Evolutionary conservation across 2,888 invertebrate species (phyloP).

Genomic region (Brassicogethes aeneus): DNA sequence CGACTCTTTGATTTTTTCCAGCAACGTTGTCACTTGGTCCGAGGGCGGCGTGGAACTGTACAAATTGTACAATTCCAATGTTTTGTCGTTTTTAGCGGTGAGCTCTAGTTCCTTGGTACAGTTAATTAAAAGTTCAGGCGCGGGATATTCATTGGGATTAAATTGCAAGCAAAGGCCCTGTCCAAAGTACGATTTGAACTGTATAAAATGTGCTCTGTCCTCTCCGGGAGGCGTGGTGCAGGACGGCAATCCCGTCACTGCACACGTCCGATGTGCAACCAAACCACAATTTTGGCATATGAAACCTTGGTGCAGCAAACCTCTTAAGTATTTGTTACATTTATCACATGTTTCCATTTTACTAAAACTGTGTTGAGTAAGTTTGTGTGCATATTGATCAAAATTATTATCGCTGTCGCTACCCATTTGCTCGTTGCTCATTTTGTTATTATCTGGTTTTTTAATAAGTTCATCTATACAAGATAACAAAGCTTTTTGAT

Average conservation of each 20-base stretch:
- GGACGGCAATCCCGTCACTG: conserved; percentile 52
- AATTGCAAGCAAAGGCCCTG: conserved; percentile 55
- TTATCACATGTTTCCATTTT: conserved; percentile 60
- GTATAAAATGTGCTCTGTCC: conserved; percentile 30
- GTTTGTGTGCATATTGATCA: conserved; percentile 34
- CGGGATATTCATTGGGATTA: conserved; percentile 45
- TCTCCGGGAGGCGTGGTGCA: conserved; percentile 30
- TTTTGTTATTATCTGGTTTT: conserved; percentile 28
- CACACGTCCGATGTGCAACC: conserved; percentile 61
- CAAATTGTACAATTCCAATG: conserved; percentile 55
- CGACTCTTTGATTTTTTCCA: conserved; percentile 44
- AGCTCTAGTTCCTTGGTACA: conserved; percentile 55
- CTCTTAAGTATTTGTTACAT: conserved; percentile 62
- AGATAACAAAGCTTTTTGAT: conserved; percentile 58
- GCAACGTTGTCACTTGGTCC: conserved; percentile 50
- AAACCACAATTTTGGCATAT: conserved; percentile 66
- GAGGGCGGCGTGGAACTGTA: conserved; percentile 54
- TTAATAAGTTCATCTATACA: conserved; percentile 55
- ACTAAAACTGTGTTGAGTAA: conserved; percentile 58
- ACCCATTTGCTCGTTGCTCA: conserved; percentile 21
- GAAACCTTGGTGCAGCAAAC: conserved; percentile 61
- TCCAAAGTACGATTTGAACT: conserved; percentile 48
- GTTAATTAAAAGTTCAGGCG: conserved; percentile 47
- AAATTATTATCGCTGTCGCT: conserved; percentile 15
- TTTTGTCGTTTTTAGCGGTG: conserved; percentile 42